Conservation (phyloP, 92 coral and sea anemone species). For the Epizoanthus ramosus region DNA sequence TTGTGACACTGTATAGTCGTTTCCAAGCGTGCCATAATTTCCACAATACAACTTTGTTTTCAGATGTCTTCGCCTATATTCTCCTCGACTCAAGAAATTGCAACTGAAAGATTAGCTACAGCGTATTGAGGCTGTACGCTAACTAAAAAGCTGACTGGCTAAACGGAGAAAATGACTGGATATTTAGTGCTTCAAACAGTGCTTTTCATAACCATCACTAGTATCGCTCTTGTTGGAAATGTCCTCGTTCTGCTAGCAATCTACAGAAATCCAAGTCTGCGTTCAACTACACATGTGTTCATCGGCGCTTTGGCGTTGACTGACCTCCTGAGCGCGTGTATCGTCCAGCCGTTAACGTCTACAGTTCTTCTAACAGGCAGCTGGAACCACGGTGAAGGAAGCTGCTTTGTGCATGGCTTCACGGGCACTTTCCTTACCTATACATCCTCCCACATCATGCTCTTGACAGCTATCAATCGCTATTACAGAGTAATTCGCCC, state of each 20-base stretch:
- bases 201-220: background rate
- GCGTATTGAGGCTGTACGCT: no score
- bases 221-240: constrained; percentile 2
- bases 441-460: constrained; percentile 8
- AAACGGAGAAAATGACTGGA: no score
- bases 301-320: constrained; percentile 10
- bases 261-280: background rate
- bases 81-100: no score
- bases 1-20: no score
- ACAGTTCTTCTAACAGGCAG: background rate
- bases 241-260: constrained; percentile 6
- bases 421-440: background rate
- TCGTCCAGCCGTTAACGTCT: background rate
- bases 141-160: no score
- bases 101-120: no score
- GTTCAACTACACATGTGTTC: constrained; percentile 3
- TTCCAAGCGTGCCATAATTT: no score
- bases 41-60: no score
- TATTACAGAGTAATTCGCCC: constrained; percentile 5
- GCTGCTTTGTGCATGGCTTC: constrained; percentile 2
- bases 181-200: background rate
- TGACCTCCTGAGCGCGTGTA: constrained; percentile 15
- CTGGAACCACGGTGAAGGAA: background rate
- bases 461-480: constrained; percentile 8
- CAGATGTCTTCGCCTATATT: no score